Conservation (phyloP, 2,113 vertebrate genomes). For the Cyanocitta stelleri region DNA sequence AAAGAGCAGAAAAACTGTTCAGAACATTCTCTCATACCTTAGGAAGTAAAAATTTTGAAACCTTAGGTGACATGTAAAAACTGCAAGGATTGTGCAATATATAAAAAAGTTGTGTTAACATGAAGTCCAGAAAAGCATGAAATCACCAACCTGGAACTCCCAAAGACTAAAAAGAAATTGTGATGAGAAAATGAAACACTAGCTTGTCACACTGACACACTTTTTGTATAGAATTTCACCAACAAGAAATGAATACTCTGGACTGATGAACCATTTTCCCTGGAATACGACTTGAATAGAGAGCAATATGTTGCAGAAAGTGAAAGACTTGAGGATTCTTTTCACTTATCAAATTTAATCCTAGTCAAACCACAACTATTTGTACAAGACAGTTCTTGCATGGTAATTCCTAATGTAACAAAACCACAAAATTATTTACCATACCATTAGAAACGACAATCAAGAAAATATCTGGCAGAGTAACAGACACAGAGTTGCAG, state of each 20-base stretch:
- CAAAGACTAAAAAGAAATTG: background rate
- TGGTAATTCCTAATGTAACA: background rate
- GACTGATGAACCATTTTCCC: background rate
- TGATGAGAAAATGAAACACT: background rate
- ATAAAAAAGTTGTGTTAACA: background rate
- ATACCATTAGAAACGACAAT: background rate
- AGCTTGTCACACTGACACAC: background rate
- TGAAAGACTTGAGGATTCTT: background rate
- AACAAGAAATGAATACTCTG: background rate
- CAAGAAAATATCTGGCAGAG: background rate
- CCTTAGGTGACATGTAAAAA: background rate
- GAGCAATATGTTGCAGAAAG: background rate
- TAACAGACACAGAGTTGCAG: background rate
- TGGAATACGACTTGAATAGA: fast-evolving
- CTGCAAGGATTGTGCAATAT: background rate
- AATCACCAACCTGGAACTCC: background rate
- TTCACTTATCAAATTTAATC: background rate
- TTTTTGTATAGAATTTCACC: background rate
- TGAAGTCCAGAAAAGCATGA: background rate
- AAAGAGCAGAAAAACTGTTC: background rate
- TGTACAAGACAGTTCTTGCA: background rate
- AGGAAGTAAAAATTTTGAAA: background rate
- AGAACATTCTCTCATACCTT: background rate
- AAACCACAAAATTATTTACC: background rate
- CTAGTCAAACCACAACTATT: background rate